Evolutionary conservation across 2,797 vertebrate genomes (phyloP).

Genomic region (Lepidocolaptes lacrymiger): DNA sequence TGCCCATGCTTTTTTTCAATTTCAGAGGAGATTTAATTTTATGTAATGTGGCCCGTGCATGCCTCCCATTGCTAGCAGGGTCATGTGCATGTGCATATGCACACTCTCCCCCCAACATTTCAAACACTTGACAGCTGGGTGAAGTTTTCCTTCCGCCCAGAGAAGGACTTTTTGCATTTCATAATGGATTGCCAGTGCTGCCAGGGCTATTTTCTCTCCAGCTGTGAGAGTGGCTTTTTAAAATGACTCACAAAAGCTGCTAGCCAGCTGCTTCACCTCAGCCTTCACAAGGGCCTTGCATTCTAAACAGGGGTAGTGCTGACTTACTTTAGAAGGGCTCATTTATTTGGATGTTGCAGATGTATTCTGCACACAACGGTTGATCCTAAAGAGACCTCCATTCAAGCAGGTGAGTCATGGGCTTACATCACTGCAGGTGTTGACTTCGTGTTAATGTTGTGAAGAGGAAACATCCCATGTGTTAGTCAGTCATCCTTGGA

Average conservation of each 20-base stretch:
- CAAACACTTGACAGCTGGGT: conserved; percentile 79
- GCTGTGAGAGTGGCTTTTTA: conserved; percentile 79
- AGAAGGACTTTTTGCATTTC: conserved; percentile 74
- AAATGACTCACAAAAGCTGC: conserved; percentile 74
- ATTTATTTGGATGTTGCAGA: conserved; percentile 71
- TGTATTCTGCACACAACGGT: conserved; percentile 58
- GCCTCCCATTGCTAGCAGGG: conserved; percentile 33
- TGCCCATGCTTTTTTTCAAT: neutral
- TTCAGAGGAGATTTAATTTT: conserved; percentile 64
- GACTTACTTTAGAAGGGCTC: conserved; percentile 70
- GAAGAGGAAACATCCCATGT: conserved; percentile 59
- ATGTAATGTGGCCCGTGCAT: conserved; percentile 54
- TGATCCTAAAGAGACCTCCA: conserved; percentile 59
- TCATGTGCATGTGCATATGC: neutral
- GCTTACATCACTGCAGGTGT: conserved; percentile 76
- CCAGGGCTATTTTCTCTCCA: conserved; percentile 77
- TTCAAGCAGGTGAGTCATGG: conserved; percentile 76
- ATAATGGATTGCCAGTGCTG: conserved; percentile 76
- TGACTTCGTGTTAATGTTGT: neutral
- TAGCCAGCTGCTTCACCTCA: conserved; percentile 78
- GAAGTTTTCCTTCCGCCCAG: conserved; percentile 79
- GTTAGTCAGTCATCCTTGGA: conserved; percentile 36
- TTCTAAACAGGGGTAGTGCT: conserved; percentile 69
- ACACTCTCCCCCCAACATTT: conserved; percentile 57
- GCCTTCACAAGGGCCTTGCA: conserved; percentile 70